Conservation (phyloP, 2,888 invertebrate genomes). For the Calephelis perditalis region DNA sequence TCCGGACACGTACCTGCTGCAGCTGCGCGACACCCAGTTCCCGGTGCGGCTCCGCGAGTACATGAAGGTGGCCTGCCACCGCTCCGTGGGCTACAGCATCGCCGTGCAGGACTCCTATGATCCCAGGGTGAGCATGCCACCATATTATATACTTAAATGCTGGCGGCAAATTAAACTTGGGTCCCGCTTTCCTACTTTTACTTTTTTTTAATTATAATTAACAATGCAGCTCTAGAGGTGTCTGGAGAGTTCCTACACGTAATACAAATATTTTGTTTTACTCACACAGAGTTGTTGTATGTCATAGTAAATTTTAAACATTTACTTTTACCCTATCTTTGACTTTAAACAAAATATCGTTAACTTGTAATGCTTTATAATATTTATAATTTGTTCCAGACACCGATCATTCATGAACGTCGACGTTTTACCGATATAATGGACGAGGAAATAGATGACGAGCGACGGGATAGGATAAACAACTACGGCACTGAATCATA, state of each 20-base stretch:
- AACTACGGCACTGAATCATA: slow-evolving; percentile 85
- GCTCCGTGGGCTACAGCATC: slow-evolving; percentile 84
- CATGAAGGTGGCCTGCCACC: slow-evolving; percentile 93
- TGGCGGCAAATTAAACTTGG: too few species aligned
- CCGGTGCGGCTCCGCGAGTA: slow-evolving; percentile 95
- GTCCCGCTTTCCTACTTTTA: too few species aligned
- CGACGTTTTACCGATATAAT: slow-evolving; percentile 95
- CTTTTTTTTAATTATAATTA: too few species aligned
- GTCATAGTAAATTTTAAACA: too few species aligned
- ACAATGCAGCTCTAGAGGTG: too few species aligned
- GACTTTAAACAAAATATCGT: too few species aligned
- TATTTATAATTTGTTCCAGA: slow-evolving; percentile 57
- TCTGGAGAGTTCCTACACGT: too few species aligned
- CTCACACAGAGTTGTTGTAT: too few species aligned
- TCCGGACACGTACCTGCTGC: slow-evolving; percentile 96
- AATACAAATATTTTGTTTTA: too few species aligned
- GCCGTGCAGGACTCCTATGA: slow-evolving; percentile 86
- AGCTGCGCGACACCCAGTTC: slow-evolving; percentile 95
- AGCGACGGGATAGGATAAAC: slow-evolving; percentile 88
- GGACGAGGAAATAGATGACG: slow-evolving; percentile 97
- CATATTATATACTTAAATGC: not conserved
- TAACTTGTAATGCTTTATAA: too few species aligned
- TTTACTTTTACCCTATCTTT: too few species aligned
- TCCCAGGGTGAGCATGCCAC: slow-evolving; percentile 80
- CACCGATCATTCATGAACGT: slow-evolving; percentile 92